A percentile compares a stretch with the other conserved stretches of the same genome.
Evolutionary conservation across 2,113 vertebrate species (phyloP).

Genomic region (Aspiorhynchus laticeps): DNA sequence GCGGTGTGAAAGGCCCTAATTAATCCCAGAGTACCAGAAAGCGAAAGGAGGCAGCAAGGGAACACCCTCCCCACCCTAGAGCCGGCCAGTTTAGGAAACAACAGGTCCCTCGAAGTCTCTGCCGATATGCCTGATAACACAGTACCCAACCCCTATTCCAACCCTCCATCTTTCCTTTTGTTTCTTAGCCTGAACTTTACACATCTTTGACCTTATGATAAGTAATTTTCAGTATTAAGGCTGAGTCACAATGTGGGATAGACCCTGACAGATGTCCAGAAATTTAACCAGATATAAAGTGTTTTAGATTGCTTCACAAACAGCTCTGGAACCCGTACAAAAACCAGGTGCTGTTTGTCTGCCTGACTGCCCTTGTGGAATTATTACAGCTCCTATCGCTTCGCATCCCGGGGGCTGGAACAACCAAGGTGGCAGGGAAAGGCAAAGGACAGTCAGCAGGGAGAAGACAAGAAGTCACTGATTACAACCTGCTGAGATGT

Average conservation of each 20-base stretch:
- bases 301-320: slow-evolving; percentile 4
- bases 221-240: background rate
- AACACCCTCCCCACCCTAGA: slow-evolving; percentile 55
- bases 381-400: slow-evolving; percentile 64
- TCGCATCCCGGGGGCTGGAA: slow-evolving; percentile 55
- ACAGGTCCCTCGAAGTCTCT: slow-evolving; percentile 44
- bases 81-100: slow-evolving; percentile 55
- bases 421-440: background rate
- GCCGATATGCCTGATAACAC: background rate
- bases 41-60: slow-evolving; percentile 41
- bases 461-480: slow-evolving; percentile 17
- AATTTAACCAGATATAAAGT: background rate
- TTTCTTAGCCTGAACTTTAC: slow-evolving; percentile 41
- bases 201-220: background rate
- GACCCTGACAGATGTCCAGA: background rate
- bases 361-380: slow-evolving; percentile 76
- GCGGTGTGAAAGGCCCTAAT: too few species aligned
- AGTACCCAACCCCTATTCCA: background rate
- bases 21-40: slow-evolving; percentile 60
- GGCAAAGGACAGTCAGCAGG: slow-evolving; percentile 45
- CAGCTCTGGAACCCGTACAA: slow-evolving; percentile 61
- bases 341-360: slow-evolving; percentile 65
- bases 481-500: slow-evolving; percentile 44
- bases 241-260: background rate
- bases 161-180: slow-evolving; percentile 8